Base-by-base conservation (phyloP, 2,113 vertebrate genomes). In the Callithrix jacchus region DNA sequence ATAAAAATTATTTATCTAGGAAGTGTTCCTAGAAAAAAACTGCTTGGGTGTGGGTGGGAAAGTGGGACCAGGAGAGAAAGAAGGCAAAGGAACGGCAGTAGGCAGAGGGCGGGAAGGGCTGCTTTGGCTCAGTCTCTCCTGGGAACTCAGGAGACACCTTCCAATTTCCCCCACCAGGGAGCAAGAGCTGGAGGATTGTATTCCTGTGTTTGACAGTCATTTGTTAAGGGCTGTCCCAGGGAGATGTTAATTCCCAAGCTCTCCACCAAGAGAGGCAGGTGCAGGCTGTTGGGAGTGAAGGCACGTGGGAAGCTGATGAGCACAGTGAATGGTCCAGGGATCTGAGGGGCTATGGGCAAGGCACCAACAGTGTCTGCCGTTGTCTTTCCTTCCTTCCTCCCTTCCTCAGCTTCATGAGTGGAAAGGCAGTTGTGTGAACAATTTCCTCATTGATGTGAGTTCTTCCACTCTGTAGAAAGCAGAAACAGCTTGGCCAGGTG, bases 231-330 rank as follows among this genome's bases (percentile, higher is more conserved):
- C 64, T 35, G n/a, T 40, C 58, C 76, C 56, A 42, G 25, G 37
- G n/a, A 77, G 23, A 9, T 16, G 4, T 2, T 27, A 6, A 52
- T 86, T 86, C 49, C 61, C 42, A 88, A 85, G 76, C 42, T 91
- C 25, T 91, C 40, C 37, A 54, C 45, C 74, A 64, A 95, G 83
- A 94, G 64, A 54, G 37, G 83, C 89, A 94, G 94, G 94, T 73
- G 37, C 32, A n/a, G 83, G 23, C 45, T 68, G 17, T 37, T 27
- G 16, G 47, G 11, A 71, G 47, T 13, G 45, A 54, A 18, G 12
- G 89, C 23, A 11, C 23, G 3, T 1, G 11, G 52, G 74, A 61
- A 64, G 42, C 9, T 4, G 11, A 77, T 4, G 3, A 0, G 6
- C 5, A 25, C 18, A 6, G 0, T 45, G 40, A 52, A 14, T n/a